These are phyloP conservation scores for Eugnorisma glareosa DNA, from an alignment of 2,888 invertebrate genomes.

Conservation along the genomic window DNA sequence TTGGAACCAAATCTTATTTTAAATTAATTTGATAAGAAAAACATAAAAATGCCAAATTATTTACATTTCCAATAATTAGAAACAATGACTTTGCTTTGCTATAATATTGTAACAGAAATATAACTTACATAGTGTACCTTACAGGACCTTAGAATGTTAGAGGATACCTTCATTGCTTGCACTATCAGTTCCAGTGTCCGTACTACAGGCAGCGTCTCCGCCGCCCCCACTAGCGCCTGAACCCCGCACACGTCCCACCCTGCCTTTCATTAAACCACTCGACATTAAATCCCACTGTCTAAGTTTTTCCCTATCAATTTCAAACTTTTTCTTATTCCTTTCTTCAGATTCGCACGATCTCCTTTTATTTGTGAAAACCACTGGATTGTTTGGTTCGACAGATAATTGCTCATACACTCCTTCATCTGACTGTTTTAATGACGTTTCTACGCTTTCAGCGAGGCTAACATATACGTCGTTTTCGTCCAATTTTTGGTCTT, in stretches of 20 bases:
- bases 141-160: conserved; percentile 87
- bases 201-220: conserved; percentile 83
- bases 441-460: conserved; percentile 78
- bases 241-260: conserved; percentile 84
- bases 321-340: conserved; percentile 87
- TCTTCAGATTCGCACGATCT: conserved; percentile 60
- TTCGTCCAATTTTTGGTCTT: conserved; percentile 83
- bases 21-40: conserved; percentile 51
- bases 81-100: conserved; percentile 88
- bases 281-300: conserved; percentile 97
- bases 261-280: conserved; percentile 93
- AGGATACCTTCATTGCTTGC: conserved; percentile 90
- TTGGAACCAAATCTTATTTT: conserved; percentile 63
- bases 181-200: conserved; percentile 86
- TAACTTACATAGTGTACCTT: conserved; percentile 88
- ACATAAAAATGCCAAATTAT: conserved; percentile 81
- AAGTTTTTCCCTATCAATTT: conserved; percentile 95
- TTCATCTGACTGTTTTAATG: conserved; percentile 84
- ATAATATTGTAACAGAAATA: conserved; percentile 80
- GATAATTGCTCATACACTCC: conserved; percentile 91
- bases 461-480: conserved; percentile 90
- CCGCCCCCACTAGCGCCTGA: conserved; percentile 79
- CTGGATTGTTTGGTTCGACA: conserved; percentile 78
- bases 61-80: conserved; percentile 66
- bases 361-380: conserved; percentile 46